Evolutionary conservation across 2,888 invertebrate species (phyloP).

Genomic region (Cynaeus angustus): DNA sequence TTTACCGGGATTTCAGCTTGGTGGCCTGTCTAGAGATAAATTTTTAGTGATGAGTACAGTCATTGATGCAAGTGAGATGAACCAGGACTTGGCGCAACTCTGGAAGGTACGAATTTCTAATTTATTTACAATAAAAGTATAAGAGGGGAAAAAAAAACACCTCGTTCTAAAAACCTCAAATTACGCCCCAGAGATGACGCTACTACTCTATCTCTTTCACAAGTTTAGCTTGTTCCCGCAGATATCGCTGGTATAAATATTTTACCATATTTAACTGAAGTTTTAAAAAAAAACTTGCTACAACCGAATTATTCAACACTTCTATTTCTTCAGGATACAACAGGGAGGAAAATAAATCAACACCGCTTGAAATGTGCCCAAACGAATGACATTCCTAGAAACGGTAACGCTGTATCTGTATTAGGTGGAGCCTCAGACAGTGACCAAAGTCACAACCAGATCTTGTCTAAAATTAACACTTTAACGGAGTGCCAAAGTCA

Average conservation of each 20-base stretch:
- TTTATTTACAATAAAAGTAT: too few species aligned
- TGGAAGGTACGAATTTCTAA: conserved; percentile 82
- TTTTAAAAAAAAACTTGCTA: too few species aligned
- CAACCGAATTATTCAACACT: too few species aligned
- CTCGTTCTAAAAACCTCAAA: too few species aligned
- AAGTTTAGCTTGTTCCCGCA: too few species aligned
- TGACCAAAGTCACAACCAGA: conserved; percentile 62
- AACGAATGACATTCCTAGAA: conserved; percentile 65
- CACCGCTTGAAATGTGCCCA: conserved; percentile 83
- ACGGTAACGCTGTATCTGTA: conserved; percentile 60
- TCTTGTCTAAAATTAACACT: conserved; percentile 65
- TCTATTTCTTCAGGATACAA: conserved; percentile 63
- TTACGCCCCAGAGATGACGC: too few species aligned
- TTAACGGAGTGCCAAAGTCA: conserved; percentile 71
- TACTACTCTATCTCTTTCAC: too few species aligned
- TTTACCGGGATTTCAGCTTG: conserved; percentile 81
- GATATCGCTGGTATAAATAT: too few species aligned
- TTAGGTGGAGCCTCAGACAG: conserved; percentile 38
- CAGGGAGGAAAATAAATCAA: conserved; percentile 75
- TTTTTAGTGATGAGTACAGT: conserved; percentile 91
- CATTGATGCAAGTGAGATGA: conserved; percentile 75
- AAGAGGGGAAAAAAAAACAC: too few species aligned
- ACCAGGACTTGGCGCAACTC: conserved; percentile 79
- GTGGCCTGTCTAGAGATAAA: conserved; percentile 84
- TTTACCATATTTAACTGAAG: too few species aligned